phyloP scores from a whole-genome alignment of 1,140 invertebrate species.

The Drosophila azteca region DNA sequence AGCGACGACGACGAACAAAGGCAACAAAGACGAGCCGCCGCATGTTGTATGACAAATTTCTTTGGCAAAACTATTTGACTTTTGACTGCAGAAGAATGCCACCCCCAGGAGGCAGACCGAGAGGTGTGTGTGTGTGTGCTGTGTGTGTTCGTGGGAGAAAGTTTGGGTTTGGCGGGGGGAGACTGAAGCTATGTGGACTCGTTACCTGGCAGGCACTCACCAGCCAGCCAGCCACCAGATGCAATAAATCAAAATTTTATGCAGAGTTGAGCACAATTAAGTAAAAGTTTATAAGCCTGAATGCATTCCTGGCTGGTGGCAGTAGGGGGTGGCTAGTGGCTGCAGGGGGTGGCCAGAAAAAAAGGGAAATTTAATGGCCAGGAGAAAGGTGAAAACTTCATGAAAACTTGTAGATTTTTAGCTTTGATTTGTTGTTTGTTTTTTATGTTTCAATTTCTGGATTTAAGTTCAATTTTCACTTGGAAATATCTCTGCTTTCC shows the following conservation, averaged over 20 bases:
- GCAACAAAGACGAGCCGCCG: slow-evolving; percentile 15
- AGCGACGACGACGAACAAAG: slow-evolving; percentile 41
- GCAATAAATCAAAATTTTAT: slow-evolving; percentile 82
- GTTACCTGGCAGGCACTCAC: slow-evolving; percentile 41
- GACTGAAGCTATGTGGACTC: slow-evolving; percentile 34
- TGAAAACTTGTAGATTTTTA: neutral
- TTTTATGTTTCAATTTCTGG: no score
- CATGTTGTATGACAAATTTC: slow-evolving; percentile 74
- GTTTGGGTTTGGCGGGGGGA: slow-evolving; percentile 15
- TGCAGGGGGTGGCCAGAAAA: no score
- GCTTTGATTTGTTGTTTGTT: neutral
- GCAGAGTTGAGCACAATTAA: slow-evolving; percentile 78
- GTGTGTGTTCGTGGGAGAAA: neutral
- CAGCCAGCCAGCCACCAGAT: slow-evolving; percentile 50
- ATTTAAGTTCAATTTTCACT: no score
- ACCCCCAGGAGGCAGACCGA: no score
- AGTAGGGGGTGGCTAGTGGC: no score
- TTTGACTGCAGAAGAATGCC: slow-evolving; percentile 56
- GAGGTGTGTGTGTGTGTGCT: neutral
- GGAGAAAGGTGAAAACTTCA: no score
- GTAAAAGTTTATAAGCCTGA: slow-evolving; percentile 68
- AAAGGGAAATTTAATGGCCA: neutral
- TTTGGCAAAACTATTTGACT: slow-evolving; percentile 78
- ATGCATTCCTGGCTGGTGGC: slow-evolving; percentile 18
- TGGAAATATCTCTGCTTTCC: no score